Evolutionary conservation across 2,888 invertebrate genomes (phyloP), one percentile per base, ranked within the genome.

Genomic region (Meliscaeva auricollis): DNA sequence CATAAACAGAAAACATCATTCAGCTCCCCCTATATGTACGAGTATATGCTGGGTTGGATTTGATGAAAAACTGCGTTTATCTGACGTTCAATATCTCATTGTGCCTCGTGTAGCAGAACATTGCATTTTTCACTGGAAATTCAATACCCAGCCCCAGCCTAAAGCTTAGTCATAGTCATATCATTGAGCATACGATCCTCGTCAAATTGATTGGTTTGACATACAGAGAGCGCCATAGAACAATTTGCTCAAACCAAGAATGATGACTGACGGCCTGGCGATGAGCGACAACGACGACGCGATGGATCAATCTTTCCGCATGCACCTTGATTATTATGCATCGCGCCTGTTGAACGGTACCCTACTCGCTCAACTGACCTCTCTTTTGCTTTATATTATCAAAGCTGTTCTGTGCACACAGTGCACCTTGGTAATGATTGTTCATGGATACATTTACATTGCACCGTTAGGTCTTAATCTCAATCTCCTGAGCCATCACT

Each of bases 181-280:
- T 74, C 52, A 50, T 38, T 66, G 38, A 50, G 79, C 56, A 58
- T 62, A 58, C 58, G 76, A 76, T 73, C 41, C 76, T 58, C 73
- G 81, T 85, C 80, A 85, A 73, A 85, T 85, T 85, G 85, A 85
- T 85, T 85, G 85, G 73, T 81, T 85, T 85, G 81, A 81, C 85
- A 77, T 80, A 64, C 30, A 68, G 62, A 62, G 54, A 70, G 70
- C 58, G 75, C 70, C 56, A 74, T 35, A 58, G 66, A 66, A 66
- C 50, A 66, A 66, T 66, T 66, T 66, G 66, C 66, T 48, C 20
- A 50, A 38, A 35, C 48, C 48, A 46, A 22, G 38, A 35, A 54
- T 26, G 44, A 69, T 32, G 13, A 52, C 9, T 2, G 20, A 38
- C n/a, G 15, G 38, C 35, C 7, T 9, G 13, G 1, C 1, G 8